These are phyloP conservation scores for Ailurus styani DNA, from an alignment of 2,113 vertebrate species.

Conservation along the genomic window DNA sequence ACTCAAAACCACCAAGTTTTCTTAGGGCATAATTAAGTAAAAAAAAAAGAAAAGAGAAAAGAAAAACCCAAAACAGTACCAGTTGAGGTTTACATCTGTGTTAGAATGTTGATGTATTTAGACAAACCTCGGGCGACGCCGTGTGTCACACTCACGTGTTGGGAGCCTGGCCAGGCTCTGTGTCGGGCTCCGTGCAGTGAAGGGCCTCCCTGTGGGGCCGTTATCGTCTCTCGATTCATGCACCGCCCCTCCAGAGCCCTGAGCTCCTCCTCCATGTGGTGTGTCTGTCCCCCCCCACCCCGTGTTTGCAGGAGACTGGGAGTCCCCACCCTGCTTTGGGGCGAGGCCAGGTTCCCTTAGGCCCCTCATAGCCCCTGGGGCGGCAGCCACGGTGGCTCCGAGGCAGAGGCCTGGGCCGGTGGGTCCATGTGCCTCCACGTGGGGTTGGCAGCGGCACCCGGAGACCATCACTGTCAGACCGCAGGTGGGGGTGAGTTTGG, in stretches of 20 bases:
- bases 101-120: not conserved
- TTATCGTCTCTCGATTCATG: not conserved
- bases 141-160: fast-evolving
- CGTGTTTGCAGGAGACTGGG: not conserved
- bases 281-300: not conserved
- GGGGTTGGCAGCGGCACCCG: not conserved
- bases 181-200: not conserved
- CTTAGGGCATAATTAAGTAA: not conserved
- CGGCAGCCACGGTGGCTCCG: not conserved
- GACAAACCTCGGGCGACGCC: not conserved
- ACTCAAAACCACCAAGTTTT: not conserved
- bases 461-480: not conserved
- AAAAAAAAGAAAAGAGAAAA: no score
- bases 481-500: not conserved
- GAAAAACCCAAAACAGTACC: not conserved
- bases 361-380: not conserved
- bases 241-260: no score
- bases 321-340: not conserved
- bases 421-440: fast-evolving
- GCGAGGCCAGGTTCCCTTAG: not conserved
- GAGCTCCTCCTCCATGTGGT: not conserved
- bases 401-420: not conserved
- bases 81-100: not conserved
- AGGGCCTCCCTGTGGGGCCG: not conserved
- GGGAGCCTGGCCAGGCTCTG: not conserved